phyloP scores from a whole-genome alignment of 2,113 vertebrate species.

The Callipepla squamata region DNA sequence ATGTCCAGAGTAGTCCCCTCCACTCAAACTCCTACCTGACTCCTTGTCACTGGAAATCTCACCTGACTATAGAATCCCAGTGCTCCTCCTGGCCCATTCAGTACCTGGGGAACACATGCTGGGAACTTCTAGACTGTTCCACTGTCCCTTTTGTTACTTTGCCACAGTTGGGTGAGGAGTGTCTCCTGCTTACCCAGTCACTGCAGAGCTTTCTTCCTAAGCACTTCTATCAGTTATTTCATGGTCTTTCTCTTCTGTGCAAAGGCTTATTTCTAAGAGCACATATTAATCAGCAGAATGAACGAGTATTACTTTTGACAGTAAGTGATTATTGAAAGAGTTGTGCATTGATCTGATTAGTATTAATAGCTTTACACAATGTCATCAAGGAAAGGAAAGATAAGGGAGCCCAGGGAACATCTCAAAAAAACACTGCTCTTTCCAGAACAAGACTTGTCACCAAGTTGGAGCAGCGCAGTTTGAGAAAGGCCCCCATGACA shows the following conservation, averaged over 20 bases:
- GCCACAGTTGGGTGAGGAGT: not conserved
- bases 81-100: accelerated
- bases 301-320: not conserved
- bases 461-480: not conserved
- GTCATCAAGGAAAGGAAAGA: not conserved
- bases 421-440: not conserved
- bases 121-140: not conserved
- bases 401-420: not conserved
- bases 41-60: not conserved
- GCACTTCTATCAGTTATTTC: not conserved
- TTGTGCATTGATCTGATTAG: not conserved
- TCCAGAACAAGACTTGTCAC: not conserved
- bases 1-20: not conserved
- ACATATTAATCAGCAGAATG: not conserved
- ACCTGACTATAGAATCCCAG: not conserved
- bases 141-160: not conserved
- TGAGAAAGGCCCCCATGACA: not conserved
- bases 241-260: not conserved
- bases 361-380: not conserved
- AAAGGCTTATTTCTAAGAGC: not conserved
- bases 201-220: not conserved
- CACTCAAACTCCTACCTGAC: not conserved
- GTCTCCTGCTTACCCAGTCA: not conserved
- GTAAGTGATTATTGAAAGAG: not conserved
- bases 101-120: not conserved